These are phyloP conservation scores for Nematostella vectensis DNA, from an alignment of 92 coral and sea anemone genomes.

Conservation along the genomic window DNA sequence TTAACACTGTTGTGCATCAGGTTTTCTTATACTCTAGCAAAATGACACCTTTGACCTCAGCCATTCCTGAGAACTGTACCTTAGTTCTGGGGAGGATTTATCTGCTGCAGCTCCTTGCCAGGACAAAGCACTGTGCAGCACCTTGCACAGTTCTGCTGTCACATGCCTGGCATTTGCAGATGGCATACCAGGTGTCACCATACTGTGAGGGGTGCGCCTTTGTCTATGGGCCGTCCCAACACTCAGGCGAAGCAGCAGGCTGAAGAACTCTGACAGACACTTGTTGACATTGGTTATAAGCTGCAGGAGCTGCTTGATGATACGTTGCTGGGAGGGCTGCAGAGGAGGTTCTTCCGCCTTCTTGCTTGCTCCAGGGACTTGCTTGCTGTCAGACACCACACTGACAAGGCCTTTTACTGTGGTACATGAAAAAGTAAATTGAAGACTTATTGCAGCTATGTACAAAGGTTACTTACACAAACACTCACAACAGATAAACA, in stretches of 20 bases:
- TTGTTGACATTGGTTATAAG: conserved; percentile 78
- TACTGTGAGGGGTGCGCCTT: conserved; percentile 81
- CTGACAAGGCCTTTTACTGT: too few relatives aligned
- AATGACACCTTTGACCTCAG: too few relatives aligned
- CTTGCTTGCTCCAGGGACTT: conserved; percentile 9
- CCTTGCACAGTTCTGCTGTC: conserved; percentile 66
- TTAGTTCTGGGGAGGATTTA: conserved; percentile 41
- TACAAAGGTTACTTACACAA: too few relatives aligned
- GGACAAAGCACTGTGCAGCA: conserved; percentile 60
- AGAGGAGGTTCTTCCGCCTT: conserved; percentile 31
- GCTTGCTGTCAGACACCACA: too few relatives aligned
- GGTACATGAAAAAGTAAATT: too few relatives aligned
- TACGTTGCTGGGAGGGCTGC: conserved; percentile 63
- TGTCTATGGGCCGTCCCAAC: conserved; percentile 95
- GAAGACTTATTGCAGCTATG: too few relatives aligned
- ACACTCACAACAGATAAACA: too few relatives aligned
- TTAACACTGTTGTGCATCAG: too few relatives aligned
- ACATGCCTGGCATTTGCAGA: conserved; percentile 67
- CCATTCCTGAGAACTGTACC: too few relatives aligned
- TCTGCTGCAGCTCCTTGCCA: conserved; percentile 64
- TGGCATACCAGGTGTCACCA: conserved; percentile 67
- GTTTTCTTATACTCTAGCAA: too few relatives aligned
- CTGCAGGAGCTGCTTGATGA: conserved; percentile 80
- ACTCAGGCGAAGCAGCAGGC: conserved; percentile 67
- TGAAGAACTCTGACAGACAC: conserved; percentile 85